Evolutionary conservation across 53 echinoderm and acorn worm species (phyloP), one percentile per base, ranked within the genome.

Genomic region (Pentamera pediparva): DNA sequence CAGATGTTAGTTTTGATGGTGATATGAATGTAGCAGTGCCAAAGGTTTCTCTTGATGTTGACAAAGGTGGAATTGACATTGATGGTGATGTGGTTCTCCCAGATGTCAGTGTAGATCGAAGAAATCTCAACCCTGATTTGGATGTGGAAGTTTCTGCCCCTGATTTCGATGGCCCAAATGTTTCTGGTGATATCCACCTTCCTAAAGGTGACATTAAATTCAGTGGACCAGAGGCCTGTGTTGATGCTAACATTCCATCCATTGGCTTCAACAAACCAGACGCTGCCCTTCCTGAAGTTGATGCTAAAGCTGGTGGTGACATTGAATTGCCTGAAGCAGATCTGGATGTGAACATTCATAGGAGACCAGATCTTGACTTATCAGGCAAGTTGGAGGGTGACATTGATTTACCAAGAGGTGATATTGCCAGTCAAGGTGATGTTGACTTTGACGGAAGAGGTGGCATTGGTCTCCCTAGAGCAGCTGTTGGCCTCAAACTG

Each of bases 121-220:
- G 43, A 56, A 79, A 69, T 25, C 79, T 70, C 31, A 56, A 79
- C 40, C 69, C 65, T 22, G 69, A 79, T 69, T 43, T 79, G 31
- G 70, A 70, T 79, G 79, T 79, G 22, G 79, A 69, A 28, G 70
- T 79, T 50, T 50, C 51, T 50, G 24, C 19, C 19, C 51, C 51
- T 50, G 51, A 54, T 54, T 22, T 54, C 28, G 54, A 54, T 22
- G n/a, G n/a, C n/a, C n/a, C n/a, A n/a, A n/a, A n/a, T n/a, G n/a
- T n/a, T n/a, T n/a, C n/a, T n/a, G n/a, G n/a, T n/a, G n/a, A n/a
- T n/a, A n/a, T n/a, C n/a, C n/a, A n/a, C n/a, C n/a, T n/a, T n/a
- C n/a, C n/a, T n/a, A n/a, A n/a, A n/a, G n/a, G n/a, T n/a, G 64
- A 56, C 48, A 34, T 38, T 52, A 69, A 30, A 37, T 31, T 51